phyloP scores from a whole-genome alignment of 2,888 invertebrate genomes.

The Camptogramma bilineatum region DNA sequence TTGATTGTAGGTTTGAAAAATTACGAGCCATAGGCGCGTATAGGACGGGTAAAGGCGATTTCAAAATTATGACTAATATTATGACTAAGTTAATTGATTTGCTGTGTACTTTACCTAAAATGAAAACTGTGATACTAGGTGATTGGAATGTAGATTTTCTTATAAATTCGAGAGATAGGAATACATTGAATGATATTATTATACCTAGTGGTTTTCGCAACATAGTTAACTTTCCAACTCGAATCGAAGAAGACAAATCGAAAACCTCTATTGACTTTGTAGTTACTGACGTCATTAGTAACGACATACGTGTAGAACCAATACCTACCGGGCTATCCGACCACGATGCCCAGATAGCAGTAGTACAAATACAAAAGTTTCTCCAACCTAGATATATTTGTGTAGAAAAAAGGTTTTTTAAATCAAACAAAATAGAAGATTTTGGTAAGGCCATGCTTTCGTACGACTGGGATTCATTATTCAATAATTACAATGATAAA shows the following conservation, averaged over 20 bases:
- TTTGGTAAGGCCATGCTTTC: neutral
- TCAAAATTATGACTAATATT: neutral
- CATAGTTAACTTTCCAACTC: conserved; percentile 10
- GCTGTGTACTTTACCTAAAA: neutral
- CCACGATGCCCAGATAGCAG: conserved; percentile 16
- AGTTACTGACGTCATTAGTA: neutral
- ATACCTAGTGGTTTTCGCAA: conserved; percentile 3
- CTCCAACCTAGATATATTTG: neutral
- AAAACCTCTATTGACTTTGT: conserved; percentile 13
- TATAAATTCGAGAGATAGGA: neutral
- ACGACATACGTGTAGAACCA: neutral
- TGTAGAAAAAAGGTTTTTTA: neutral
- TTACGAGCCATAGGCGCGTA: neutral
- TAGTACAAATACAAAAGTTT: neutral
- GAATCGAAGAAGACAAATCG: conserved; percentile 3
- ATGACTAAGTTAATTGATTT: neutral
- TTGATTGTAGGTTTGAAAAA: neutral
- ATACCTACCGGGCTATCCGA: conserved; percentile 9
- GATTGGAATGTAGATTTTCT: conserved; percentile 19
- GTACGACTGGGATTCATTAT: neutral
- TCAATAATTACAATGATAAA: neutral
- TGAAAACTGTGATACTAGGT: neutral
- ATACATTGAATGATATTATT: neutral
- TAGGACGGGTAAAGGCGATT: neutral
- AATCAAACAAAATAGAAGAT: neutral